These are phyloP conservation scores for Drosophila nr. fundita DNA, from an alignment of 2,888 invertebrate genomes.

Conservation along the genomic window DNA sequence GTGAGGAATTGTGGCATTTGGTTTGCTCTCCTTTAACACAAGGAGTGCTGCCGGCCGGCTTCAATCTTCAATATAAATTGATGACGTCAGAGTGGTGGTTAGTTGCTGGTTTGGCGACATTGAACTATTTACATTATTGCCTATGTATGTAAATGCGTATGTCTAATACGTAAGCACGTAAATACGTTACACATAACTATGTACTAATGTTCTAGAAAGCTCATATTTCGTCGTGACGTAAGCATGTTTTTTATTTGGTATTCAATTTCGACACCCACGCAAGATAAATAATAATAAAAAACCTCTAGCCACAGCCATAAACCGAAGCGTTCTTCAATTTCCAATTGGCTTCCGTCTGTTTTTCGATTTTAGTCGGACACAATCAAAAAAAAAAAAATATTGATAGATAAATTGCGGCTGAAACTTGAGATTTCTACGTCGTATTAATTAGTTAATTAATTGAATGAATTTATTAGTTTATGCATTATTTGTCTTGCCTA, in stretches of 20 bases:
- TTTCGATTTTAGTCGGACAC: constrained; percentile 17
- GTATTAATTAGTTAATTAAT: constrained; percentile 54
- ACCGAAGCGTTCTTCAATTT: constrained; percentile 8
- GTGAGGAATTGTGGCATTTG: not conserved
- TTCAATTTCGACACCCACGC: constrained; percentile 16
- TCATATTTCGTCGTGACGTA: constrained; percentile 51
- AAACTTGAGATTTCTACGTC: constrained; percentile 24
- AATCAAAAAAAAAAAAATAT: not conserved
- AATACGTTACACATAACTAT: not conserved
- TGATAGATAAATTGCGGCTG: not conserved
- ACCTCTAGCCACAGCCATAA: constrained; percentile 5
- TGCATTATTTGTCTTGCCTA: constrained; percentile 23
- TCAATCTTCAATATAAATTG: constrained; percentile 14
- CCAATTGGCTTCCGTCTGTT: constrained; percentile 27
- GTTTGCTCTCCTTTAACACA: not conserved
- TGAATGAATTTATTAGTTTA: constrained; percentile 19
- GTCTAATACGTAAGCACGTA: not conserved
- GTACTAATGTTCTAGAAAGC: not conserved
- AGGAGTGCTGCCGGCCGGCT: constrained; percentile 45
- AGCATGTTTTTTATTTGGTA: constrained; percentile 29
- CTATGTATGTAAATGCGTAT: not conserved
- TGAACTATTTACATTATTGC: constrained; percentile 60
- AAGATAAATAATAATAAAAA: not conserved
- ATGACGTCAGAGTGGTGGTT: constrained; percentile 57
- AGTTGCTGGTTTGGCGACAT: constrained; percentile 42